Base-by-base conservation (phyloP, 2,113 vertebrate species). In the Cochlearius cochlearius region DNA sequence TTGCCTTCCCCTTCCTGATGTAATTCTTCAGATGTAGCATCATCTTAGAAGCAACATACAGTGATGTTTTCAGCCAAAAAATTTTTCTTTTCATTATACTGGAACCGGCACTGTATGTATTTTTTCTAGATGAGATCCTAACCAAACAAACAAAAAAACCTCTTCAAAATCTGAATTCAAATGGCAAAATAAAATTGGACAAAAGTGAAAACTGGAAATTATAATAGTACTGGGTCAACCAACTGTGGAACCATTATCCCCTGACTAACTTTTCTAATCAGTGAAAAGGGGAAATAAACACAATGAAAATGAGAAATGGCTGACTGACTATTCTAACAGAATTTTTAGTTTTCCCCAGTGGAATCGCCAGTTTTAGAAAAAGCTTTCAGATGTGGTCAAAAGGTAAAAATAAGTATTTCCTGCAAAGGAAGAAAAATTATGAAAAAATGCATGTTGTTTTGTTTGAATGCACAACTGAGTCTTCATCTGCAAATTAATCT, bases 251-350 rank as follows among this genome's bases (percentile, higher is more conserved):
- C 12, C 20, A 26, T 72, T 91, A 88, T 85, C 78, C 49, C 75
- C 66, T 84, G 79, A 79, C 34, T 91, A 77, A 82, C 95, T 95
- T 92, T 88, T 90, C 67, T 79, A 62, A 79, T 90, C 45, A 67
- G 7, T 71, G 76, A 56, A 66, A 64, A 73, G 30, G 8, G 30
- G 29, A 88, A 64, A 45, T 78, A 88, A 94, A 78, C 7, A 49
- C 21, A 86, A 64, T 81, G 63, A 88, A 96, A 90, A 47, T 50
- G 92, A 90, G 39, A 86, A 63, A n/a, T 18, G 9, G n/a, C 11
- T 89, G 41, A 90, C 67, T 88, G 50, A 92, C 14, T 45, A 4
- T 23, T 83, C 11, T 66, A 83, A 81, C 7, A 52, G 32, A 89
- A 52, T 67, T 91, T 88, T 83, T 34, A 41, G 9, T 55, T 95